Percentiles rank a stretch among this genome's conserved stretches.
phyloP scores from a whole-genome alignment of 2,113 vertebrate species.

The Bostrychus sinensis region DNA sequence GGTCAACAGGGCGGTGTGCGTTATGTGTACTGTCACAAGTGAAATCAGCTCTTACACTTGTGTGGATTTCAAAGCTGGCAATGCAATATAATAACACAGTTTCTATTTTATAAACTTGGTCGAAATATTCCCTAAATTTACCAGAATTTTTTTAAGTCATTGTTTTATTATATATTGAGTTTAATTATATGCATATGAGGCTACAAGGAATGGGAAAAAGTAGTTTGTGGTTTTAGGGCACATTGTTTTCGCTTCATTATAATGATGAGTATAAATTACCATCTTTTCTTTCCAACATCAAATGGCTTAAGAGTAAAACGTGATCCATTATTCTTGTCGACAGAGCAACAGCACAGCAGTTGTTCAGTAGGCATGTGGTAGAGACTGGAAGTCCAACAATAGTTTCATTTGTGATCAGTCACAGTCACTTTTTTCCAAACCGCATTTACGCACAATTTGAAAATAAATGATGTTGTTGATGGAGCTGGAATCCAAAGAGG shows the following conservation, averaged over 20 bases:
- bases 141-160: not conserved
- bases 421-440: slow-evolving; percentile 41
- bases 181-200: not conserved
- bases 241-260: not conserved
- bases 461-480: slow-evolving; percentile 61
- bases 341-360: slow-evolving; percentile 13
- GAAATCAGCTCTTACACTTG: not conserved
- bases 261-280: slow-evolving; percentile 12
- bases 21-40: no score
- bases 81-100: not conserved
- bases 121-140: not conserved
- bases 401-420: slow-evolving; percentile 45
- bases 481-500: slow-evolving; percentile 52
- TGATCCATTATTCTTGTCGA: slow-evolving; percentile 13
- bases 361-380: slow-evolving; percentile 13
- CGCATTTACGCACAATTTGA: slow-evolving; percentile 51
- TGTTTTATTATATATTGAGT: slow-evolving; percentile 1
- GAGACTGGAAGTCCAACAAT: slow-evolving; percentile 36
- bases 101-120: not conserved
- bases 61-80: not conserved
- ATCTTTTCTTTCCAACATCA: slow-evolving; percentile 3
- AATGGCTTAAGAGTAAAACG: slow-evolving; percentile 5
- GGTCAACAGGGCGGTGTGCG: no score
- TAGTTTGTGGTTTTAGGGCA: slow-evolving; percentile 7
- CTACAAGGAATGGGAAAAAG: not conserved